Percentiles rank a stretch among this genome's conserved stretches.
phyloP scores from a whole-genome alignment of 2,113 vertebrate species.

The Eulemur rufifrons region DNA sequence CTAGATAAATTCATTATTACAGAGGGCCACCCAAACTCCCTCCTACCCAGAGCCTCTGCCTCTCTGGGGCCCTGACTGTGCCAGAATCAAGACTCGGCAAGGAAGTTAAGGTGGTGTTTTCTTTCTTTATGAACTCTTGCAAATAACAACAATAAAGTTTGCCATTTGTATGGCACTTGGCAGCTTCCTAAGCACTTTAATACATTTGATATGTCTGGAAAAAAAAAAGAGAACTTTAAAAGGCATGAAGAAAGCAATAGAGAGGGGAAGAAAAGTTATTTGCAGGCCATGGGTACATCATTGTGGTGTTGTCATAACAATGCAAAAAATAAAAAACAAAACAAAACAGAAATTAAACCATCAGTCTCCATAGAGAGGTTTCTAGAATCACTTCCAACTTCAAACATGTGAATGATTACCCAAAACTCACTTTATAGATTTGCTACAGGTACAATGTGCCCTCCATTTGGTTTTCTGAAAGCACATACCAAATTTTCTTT shows the following conservation, averaged over 20 bases:
- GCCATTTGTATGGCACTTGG: too few species aligned
- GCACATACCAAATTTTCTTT: slow-evolving; percentile 78
- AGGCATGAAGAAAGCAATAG: neutral
- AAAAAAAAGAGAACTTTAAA: neutral
- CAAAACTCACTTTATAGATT: slow-evolving; percentile 71
- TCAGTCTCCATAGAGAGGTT: neutral
- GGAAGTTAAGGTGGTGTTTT: neutral
- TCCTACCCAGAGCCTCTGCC: neutral
- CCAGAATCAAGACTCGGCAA: neutral
- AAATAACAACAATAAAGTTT: neutral
- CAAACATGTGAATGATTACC: neutral
- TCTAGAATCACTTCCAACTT: slow-evolving; percentile 13
- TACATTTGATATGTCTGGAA: neutral
- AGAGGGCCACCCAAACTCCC: neutral
- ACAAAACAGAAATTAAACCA: neutral
- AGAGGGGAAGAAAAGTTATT: neutral
- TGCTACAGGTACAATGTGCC: slow-evolving; percentile 66
- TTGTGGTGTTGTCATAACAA: neutral
- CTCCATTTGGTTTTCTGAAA: slow-evolving; percentile 45
- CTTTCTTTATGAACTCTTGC: neutral
- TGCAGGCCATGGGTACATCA: neutral
- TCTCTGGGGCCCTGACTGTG: neutral
- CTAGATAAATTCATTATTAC: neutral
- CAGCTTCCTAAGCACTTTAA: neutral
- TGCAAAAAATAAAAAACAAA: neutral